Percentiles rank a stretch among this genome's conserved stretches.
Evolutionary conservation across 2,113 vertebrate species (phyloP).

Genomic region (Upupa epops): DNA sequence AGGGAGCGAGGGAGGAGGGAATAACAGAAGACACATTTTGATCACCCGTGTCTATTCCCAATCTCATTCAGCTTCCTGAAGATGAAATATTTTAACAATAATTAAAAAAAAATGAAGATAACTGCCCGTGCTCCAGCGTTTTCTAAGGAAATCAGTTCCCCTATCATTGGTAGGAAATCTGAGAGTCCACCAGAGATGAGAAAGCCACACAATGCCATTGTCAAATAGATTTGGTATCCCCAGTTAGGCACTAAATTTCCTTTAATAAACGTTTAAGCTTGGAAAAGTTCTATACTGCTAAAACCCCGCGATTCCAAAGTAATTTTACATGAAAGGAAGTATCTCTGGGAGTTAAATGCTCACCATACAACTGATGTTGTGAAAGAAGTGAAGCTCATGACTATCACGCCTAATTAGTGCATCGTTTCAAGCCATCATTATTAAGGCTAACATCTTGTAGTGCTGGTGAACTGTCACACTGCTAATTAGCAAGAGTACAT

Average conservation of each 20-base stretch:
- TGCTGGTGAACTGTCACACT: not conserved
- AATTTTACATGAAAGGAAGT: constrained; percentile 34
- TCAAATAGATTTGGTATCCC: not conserved
- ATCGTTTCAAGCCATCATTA: not conserved
- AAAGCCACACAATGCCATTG: not conserved
- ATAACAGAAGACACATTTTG: not conserved
- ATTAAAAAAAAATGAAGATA: not conserved
- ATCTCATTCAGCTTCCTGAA: not conserved
- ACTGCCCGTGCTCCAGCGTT: not conserved
- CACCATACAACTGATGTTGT: not conserved
- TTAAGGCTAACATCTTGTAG: not conserved
- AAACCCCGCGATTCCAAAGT: not conserved
- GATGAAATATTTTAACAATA: not conserved
- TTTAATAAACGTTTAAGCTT: constrained; percentile 3
- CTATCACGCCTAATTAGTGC: constrained; percentile 5
- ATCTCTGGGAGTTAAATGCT: not conserved
- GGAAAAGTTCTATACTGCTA: not conserved
- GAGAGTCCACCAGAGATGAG: not conserved
- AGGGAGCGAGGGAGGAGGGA: not conserved
- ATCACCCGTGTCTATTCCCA: not conserved
- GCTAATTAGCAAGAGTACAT: not conserved
- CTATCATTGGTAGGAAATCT: not conserved
- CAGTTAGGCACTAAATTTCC: not conserved
- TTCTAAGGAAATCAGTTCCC: not conserved
- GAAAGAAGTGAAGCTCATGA: constrained; percentile 18